Conservation (phyloP, 2,797 vertebrate species). For the Eremophila alpestris region DNA sequence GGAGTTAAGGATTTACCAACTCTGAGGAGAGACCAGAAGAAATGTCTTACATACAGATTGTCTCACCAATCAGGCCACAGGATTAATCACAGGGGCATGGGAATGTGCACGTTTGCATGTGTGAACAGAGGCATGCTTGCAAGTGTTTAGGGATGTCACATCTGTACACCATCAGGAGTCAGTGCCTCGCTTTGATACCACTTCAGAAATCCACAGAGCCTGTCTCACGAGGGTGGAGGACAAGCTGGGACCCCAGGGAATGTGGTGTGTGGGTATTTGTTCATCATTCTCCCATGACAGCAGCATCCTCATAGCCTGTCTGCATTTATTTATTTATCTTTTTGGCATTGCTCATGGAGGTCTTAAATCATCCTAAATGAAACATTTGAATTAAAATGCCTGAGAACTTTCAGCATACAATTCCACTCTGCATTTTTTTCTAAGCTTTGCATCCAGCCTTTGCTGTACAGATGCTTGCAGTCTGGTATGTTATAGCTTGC, state of each 20-base stretch:
- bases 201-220: neutral
- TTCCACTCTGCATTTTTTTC: neutral
- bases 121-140: neutral
- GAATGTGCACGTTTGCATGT: neutral
- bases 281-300: neutral
- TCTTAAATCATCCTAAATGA: slow-evolving; percentile 25
- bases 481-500: slow-evolving; percentile 53
- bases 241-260: neutral
- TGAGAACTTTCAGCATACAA: neutral
- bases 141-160: neutral
- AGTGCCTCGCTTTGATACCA: neutral
- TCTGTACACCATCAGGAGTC: neutral
- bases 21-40: neutral
- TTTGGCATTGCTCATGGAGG: neutral
- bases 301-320: neutral
- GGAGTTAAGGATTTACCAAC: neutral
- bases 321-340: slow-evolving; percentile 2
- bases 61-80: neutral
- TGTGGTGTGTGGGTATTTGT: neutral
- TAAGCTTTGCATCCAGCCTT: slow-evolving; percentile 42
- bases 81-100: neutral
- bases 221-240: rapidly evolving
- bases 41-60: neutral
- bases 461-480: slow-evolving; percentile 61
- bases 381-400: slow-evolving; percentile 17